Base-by-base conservation (phyloP, 2,113 vertebrate species). In the Dromaius novaehollandiae region DNA sequence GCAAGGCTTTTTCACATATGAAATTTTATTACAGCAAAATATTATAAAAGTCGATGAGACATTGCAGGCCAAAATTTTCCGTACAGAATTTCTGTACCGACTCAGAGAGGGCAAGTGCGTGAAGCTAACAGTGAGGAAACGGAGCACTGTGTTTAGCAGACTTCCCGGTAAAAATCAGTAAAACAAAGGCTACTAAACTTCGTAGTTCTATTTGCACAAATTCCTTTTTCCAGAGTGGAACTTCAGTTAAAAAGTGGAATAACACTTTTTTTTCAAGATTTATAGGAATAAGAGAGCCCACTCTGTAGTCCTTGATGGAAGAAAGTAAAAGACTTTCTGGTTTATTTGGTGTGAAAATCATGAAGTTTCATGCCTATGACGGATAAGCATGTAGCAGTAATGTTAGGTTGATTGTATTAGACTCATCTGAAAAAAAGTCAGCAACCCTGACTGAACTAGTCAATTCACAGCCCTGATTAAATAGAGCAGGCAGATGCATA, bases 401-500 rank as follows among this genome's bases (percentile, higher is more conserved):
- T 11, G 9, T 60, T 90, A 21, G 73, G 71, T 90, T 92, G 92
- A 81, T 93, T 94, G 80, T 44, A 5, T 17, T 48, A 36, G 60
- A 48, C 75, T 92, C 77, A 13, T 95, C 46, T 84, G 60, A 42
- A 36, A 78, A 92, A 70, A 42, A 38, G 48, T 32, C 50, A 81
- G 36, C 24, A 53, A 25, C 79, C 44, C 38, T 73, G 74, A 48
- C 74, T 88, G 82, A 86, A 76, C 13, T 7, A 74, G 77, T 65
- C 61, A 90, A 71, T 86, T 83, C 90, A 55, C 69, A 94, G 86
- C 69, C 61, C 71, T 94, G 77, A 60, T 94, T 91, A 89, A 86
- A 78, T 13, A 48, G 56, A 82, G 69, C 60, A 89, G 69, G 25
- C 40, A 64, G 74, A 71, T 71, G 86, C 89, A 68, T 60, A 76